Conservation (phyloP, 2,113 vertebrate genomes). For the Coreoperca whiteheadi region DNA sequence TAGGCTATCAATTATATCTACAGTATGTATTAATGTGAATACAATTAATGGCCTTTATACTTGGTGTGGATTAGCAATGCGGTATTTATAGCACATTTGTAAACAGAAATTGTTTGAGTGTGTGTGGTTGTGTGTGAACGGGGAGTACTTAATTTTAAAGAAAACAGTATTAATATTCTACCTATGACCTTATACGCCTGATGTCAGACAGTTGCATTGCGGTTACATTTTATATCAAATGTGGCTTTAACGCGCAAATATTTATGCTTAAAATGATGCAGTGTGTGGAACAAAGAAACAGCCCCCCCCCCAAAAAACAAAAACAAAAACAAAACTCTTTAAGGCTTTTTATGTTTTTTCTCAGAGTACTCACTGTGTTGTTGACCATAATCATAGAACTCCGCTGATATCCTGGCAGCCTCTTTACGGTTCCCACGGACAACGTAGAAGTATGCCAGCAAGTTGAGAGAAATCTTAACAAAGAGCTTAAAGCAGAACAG, state of each 20-base stretch:
- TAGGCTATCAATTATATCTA: conserved; percentile 44
- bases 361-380: conserved; percentile 87
- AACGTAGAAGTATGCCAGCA: conserved; percentile 97
- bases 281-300: background rate
- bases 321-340: background rate
- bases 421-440: conserved; percentile 97
- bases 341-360: background rate
- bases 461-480: conserved; percentile 95
- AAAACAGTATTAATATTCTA: background rate
- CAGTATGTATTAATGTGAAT: conserved; percentile 28
- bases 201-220: conserved; percentile 8
- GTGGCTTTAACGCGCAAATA: background rate
- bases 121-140: background rate
- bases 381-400: conserved; percentile 94
- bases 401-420: conserved; percentile 94
- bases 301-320: background rate
- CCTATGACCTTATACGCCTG: conserved; percentile 14
- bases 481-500: conserved; percentile 99
- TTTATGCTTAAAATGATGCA: background rate
- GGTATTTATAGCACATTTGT: conserved; percentile 56
- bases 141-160: background rate
- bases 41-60: conserved; percentile 21
- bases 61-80: conserved; percentile 31
- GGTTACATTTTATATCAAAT: background rate
- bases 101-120: conserved; percentile 52